Evolutionary conservation across 2,797 vertebrate genomes (phyloP), one percentile per base, ranked within the genome.

Genomic region (Heteromormyrus szaboi): DNA sequence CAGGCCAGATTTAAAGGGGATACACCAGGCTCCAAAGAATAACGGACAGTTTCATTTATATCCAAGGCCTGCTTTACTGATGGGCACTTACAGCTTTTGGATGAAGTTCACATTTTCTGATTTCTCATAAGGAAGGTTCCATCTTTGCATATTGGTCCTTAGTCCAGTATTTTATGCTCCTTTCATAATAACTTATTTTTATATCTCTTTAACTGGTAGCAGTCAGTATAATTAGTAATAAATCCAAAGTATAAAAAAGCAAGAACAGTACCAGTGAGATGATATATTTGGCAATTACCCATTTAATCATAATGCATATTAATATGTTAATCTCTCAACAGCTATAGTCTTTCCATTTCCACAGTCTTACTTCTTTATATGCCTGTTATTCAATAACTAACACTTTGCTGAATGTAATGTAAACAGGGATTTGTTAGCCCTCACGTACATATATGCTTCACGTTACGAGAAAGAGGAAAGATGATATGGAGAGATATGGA

Each of bases 211-310:
- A 81, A 81, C 76, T 81, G 76, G 19, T 46, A 81, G 41, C 41
- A 81, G 76, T 81, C 76, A 81, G 76, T 85, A 48, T 25, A 51
- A 51, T 85, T 85, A 85, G 51, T 22, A 85, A 85, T 85, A 85
- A 51, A 85, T 81, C 76, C 76, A 81, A 46, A 29, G 44, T 86
- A 86, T 86, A 86, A 59, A 86, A 85, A 56, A 14, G 17, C 51
- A 86, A 41, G 48, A 37, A 86, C 48, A 59, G 37, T 85, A 62
- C 4, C 19, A 44, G 29, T 86, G 54, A 86, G 54, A 41, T 54
- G 37, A 86, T 86, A 85, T 25, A 41, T 41, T 86, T 59, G 29
- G 29, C 51, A 44, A 56, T 86, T n/a, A 33, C 85, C 83, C 48
- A 50, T 50, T 17, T 29, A 85, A 85, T 51, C 44, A 85, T 85